These are phyloP conservation scores for Hermatobates lingyangjiaoensis DNA, from an alignment of 1,140 invertebrate genomes.

Conservation along the genomic window DNA sequence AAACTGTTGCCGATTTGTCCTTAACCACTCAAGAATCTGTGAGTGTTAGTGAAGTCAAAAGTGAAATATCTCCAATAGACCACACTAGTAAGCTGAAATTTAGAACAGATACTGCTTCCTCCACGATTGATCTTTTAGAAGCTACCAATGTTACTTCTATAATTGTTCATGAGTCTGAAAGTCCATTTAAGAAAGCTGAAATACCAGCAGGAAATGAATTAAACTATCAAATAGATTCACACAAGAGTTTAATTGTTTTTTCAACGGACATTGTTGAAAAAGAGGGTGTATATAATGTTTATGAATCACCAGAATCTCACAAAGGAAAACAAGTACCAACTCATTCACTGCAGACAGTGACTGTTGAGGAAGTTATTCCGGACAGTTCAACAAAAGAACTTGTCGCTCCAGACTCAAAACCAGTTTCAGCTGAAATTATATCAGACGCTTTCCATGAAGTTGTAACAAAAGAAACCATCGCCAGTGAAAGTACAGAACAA, in stretches of 20 bases:
- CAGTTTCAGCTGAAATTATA: constrained; percentile 26
- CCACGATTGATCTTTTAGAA: constrained; percentile 30
- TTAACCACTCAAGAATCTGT: constrained; percentile 33
- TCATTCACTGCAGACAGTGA: constrained; percentile 32
- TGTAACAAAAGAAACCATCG: constrained; percentile 29
- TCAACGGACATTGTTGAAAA: constrained; percentile 33
- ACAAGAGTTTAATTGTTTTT: constrained; percentile 29
- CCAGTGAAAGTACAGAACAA: constrained; percentile 25
- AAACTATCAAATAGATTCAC: constrained; percentile 24
- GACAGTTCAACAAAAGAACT: constrained; percentile 29
- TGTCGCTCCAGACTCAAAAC: constrained; percentile 21
- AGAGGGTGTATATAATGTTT: constrained; percentile 29
- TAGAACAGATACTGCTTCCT: constrained; percentile 28
- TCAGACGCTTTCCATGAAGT: constrained; percentile 30
- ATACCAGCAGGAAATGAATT: constrained; percentile 24
- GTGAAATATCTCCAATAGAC: constrained; percentile 30
- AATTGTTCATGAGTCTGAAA: constrained; percentile 31
- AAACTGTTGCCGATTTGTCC: constrained; percentile 28
- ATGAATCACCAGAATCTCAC: constrained; percentile 32
- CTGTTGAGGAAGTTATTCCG: constrained; percentile 35
- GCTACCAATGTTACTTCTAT: constrained; percentile 35
- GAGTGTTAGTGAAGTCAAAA: constrained; percentile 31
- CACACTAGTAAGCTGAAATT: constrained; percentile 32
- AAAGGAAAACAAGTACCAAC: constrained; percentile 29
- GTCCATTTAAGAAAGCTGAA: constrained; percentile 20